Percentiles rank a stretch among this genome's conserved stretches.
Conservation (phyloP, 2,113 vertebrate species). For the Centropus bengalensis region DNA sequence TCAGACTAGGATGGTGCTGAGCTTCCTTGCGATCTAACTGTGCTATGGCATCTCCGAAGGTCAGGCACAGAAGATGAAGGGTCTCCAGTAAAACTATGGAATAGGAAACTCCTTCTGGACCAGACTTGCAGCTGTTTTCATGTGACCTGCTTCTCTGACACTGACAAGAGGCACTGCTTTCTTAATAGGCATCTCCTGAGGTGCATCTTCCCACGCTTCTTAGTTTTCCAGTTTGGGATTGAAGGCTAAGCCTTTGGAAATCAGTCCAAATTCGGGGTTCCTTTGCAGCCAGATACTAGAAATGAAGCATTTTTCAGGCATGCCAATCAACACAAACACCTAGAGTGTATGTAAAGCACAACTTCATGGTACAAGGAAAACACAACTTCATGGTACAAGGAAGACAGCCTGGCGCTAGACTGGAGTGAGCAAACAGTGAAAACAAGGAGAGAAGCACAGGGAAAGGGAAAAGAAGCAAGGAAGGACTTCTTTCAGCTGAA, state of each 20-base stretch:
- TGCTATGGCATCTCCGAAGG: accelerated
- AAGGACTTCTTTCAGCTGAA: not conserved
- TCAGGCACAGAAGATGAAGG: not conserved
- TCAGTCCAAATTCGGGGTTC: not conserved
- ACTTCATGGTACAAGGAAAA: not conserved
- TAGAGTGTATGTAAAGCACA: not conserved
- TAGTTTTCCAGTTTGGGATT: not conserved
- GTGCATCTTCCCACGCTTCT: not conserved
- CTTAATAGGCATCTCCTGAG: accelerated
- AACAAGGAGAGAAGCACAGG: not conserved
- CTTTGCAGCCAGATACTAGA: not conserved
- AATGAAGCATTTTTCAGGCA: not conserved
- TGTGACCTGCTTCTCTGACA: not conserved
- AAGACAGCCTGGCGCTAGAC: not conserved
- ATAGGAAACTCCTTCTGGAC: not conserved
- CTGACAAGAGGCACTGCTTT: not conserved
- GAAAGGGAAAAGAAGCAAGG: not conserved
- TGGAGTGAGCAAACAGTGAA: not conserved
- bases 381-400: not conserved
- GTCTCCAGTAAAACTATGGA: accelerated
- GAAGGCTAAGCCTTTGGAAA: not conserved
- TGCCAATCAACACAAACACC: not conserved
- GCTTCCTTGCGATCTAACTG: not conserved
- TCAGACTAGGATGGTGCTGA: not conserved
- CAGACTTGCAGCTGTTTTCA: not conserved